These are phyloP conservation scores for Sylvicapra grimmia DNA, from an alignment of 2,113 vertebrate species.

Conservation along the genomic window DNA sequence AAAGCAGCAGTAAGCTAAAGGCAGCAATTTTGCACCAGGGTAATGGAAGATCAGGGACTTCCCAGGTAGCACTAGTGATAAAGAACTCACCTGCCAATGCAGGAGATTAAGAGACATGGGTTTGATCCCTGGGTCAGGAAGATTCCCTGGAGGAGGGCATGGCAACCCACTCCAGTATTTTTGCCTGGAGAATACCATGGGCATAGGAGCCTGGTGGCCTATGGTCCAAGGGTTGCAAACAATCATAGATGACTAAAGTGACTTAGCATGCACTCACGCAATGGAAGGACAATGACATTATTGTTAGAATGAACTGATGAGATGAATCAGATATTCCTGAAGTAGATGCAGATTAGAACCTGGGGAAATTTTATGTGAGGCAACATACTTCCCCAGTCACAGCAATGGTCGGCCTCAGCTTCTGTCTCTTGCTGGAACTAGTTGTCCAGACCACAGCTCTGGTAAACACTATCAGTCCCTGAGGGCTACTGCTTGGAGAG, in stretches of 20 bases:
- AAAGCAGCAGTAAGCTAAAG: not conserved
- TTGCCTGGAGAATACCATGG: not conserved
- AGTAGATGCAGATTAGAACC: not conserved
- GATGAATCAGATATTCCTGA: not conserved
- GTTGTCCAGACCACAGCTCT: not conserved
- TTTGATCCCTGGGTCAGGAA: not conserved
- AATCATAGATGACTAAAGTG: not conserved
- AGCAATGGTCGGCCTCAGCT: not conserved
- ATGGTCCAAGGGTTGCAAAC: not conserved
- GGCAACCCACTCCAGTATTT: not conserved
- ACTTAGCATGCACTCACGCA: accelerated
- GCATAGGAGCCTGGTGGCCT: not conserved
- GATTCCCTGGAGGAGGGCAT: not conserved
- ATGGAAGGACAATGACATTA: not conserved
- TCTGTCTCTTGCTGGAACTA: not conserved
- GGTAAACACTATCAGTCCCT: not conserved
- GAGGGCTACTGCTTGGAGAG: not conserved
- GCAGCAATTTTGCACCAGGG: not conserved
- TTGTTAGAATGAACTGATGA: not conserved
- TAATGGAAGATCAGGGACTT: not conserved
- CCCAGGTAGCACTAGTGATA: not conserved
- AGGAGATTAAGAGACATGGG: not conserved
- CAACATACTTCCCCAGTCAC: not conserved
- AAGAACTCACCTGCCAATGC: not conserved
- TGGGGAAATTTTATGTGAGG: not conserved